These are phyloP conservation scores for Cryptus armator DNA, from an alignment of 2,888 invertebrate species.

Conservation along the genomic window DNA sequence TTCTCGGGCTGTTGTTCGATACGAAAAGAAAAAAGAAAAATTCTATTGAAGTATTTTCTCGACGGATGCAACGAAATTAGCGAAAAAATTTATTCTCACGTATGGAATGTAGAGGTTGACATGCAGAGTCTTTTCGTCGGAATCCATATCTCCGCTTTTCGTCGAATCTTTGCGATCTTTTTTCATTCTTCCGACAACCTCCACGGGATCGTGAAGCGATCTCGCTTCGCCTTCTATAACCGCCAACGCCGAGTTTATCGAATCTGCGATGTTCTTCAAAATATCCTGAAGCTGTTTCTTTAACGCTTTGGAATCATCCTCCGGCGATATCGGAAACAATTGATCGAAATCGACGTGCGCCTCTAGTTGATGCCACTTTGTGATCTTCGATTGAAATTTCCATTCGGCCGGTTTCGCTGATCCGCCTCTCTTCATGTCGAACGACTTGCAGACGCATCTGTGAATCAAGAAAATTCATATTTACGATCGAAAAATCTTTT, in stretches of 20 bases:
- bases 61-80: background rate
- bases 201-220: conserved; percentile 88
- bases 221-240: conserved; percentile 91
- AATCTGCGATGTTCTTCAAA: conserved; percentile 87
- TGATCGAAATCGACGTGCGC: conserved; percentile 92
- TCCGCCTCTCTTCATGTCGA: conserved; percentile 86
- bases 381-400: conserved; percentile 90
- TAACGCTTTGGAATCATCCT: conserved; percentile 88
- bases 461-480: conserved; percentile 41
- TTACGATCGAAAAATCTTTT: background rate
- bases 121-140: conserved; percentile 86
- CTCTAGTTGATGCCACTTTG: conserved; percentile 92
- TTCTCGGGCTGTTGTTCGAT: conserved; percentile 65
- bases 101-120: conserved; percentile 90
- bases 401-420: conserved; percentile 90
- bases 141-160: conserved; percentile 84
- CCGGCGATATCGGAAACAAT: conserved; percentile 89
- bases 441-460: conserved; percentile 88
- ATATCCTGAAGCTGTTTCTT: conserved; percentile 90
- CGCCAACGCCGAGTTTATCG: conserved; percentile 89
- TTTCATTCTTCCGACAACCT: conserved; percentile 88
- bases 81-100: conserved; percentile 86
- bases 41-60: background rate
- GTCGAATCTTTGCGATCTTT: conserved; percentile 86
- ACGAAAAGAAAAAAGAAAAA: conserved; percentile 12